Conservation (phyloP, 2,113 vertebrate species). For the Nyctereutes procyonoides region DNA sequence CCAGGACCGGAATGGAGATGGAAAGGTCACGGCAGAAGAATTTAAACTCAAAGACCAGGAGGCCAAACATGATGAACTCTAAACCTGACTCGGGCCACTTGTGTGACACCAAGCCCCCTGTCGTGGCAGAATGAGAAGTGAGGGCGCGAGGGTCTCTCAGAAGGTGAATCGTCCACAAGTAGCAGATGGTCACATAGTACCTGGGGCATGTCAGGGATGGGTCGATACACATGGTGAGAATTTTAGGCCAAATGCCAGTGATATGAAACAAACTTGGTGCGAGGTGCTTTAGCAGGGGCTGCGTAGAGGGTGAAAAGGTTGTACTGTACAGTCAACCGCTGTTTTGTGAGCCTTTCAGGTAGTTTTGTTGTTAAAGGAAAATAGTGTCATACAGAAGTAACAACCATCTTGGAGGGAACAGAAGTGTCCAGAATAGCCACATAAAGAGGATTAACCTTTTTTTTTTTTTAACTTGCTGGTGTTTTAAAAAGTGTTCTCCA, state of each 20-base stretch:
- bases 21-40: slow-evolving; percentile 94
- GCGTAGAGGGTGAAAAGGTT: background rate
- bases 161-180: background rate
- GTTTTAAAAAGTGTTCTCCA: slow-evolving; percentile 56
- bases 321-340: background rate
- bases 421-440: background rate
- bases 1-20: slow-evolving; percentile 96
- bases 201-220: background rate
- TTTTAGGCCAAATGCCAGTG: background rate
- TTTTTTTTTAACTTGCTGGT: slow-evolving; percentile 37
- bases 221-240: background rate
- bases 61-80: slow-evolving; percentile 95
- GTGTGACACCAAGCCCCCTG: slow-evolving; percentile 14
- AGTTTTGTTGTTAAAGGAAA: slow-evolving; percentile 48
- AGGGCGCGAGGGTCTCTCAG: background rate
- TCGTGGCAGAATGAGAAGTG: background rate
- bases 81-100: slow-evolving; percentile 63
- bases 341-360: background rate
- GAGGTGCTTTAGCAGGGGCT: slow-evolving; percentile 48
- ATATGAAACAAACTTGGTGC: background rate
- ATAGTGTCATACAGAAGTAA: background rate
- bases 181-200: background rate
- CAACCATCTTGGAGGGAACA: background rate
- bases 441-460: background rate
- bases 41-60: slow-evolving; percentile 98